These are phyloP conservation scores for Cryptoblepharus egeriae DNA, from an alignment of 2,797 vertebrate genomes.

Conservation along the genomic window DNA sequence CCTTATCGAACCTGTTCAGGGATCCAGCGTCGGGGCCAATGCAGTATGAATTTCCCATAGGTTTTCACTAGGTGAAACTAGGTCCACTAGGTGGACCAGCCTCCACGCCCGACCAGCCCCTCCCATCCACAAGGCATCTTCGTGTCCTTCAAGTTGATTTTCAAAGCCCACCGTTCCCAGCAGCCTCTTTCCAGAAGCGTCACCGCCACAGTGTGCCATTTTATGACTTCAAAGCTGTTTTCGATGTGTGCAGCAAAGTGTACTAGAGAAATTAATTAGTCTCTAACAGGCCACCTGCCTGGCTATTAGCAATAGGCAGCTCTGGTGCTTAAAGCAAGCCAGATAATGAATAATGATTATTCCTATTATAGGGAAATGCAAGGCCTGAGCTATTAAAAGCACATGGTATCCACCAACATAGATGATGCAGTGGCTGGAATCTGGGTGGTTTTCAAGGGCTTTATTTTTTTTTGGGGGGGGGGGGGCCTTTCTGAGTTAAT, in stretches of 20 bases:
- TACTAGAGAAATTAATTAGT: constrained; percentile 39
- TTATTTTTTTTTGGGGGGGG: not conserved
- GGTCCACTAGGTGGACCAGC: no score
- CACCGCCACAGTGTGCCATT: not conserved
- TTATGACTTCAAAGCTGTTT: constrained; percentile 18
- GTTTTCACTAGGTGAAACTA: no score
- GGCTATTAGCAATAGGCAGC: constrained; percentile 25
- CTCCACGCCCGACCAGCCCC: not conserved
- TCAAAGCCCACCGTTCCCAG: not conserved
- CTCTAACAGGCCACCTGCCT: constrained; percentile 36
- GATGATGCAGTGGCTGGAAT: not conserved
- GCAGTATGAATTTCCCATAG: no score
- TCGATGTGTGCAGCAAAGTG: constrained; percentile 16
- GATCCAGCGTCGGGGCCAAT: no score
- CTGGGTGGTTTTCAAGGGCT: not conserved
- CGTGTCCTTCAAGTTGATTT: not conserved
- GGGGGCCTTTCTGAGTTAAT: no score
- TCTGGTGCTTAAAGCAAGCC: constrained; percentile 17
- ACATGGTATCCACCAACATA: not conserved
- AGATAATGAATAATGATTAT: constrained; percentile 32
- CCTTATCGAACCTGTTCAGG: no score
- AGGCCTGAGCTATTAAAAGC: not conserved
- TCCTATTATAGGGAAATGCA: constrained; percentile 10
- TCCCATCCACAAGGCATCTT: no score
- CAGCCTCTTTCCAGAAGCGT: not conserved